Percentiles rank a stretch among this genome's conserved stretches.
Evolutionary conservation across 1,140 invertebrate genomes (phyloP).

Genomic region (Branchinecta lynchi): DNA sequence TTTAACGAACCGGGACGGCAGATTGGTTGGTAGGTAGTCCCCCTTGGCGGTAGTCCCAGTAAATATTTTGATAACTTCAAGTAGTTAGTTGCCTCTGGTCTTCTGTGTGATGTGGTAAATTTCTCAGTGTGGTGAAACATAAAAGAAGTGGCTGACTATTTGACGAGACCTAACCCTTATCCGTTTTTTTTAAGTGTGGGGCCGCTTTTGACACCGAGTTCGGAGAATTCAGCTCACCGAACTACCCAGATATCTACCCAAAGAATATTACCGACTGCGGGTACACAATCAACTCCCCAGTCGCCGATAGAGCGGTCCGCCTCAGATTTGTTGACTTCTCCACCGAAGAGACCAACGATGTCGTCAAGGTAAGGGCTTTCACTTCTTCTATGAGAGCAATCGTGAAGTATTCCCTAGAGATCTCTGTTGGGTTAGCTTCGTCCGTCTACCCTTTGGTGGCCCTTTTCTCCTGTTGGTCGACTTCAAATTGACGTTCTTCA

Average conservation of each 20-base stretch:
- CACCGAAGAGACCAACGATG: neutral
- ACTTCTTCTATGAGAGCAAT: neutral
- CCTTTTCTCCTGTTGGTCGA: too few species aligned
- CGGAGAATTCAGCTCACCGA: conserved; percentile 2
- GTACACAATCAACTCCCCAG: neutral
- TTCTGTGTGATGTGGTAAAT: neutral
- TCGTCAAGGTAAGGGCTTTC: neutral
- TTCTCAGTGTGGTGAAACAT: neutral
- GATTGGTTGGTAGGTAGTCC: neutral
- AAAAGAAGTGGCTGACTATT: neutral
- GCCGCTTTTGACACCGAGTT: neutral
- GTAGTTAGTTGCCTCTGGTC: neutral
- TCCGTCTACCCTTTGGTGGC: too few species aligned
- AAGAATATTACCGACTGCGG: neutral
- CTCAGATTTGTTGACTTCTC: neutral
- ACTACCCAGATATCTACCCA: conserved; percentile 1
- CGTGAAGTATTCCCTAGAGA: neutral
- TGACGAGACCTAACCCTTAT: neutral
- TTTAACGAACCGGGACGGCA: neutral
- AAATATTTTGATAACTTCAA: neutral
- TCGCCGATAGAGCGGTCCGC: neutral
- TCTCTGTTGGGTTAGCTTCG: too few species aligned
- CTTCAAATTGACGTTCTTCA: too few species aligned
- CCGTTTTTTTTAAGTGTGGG: neutral
- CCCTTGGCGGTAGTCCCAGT: neutral